Evolutionary conservation across 2,888 invertebrate species (phyloP).

Genomic region (Synanthedon formicaeformis): DNA sequence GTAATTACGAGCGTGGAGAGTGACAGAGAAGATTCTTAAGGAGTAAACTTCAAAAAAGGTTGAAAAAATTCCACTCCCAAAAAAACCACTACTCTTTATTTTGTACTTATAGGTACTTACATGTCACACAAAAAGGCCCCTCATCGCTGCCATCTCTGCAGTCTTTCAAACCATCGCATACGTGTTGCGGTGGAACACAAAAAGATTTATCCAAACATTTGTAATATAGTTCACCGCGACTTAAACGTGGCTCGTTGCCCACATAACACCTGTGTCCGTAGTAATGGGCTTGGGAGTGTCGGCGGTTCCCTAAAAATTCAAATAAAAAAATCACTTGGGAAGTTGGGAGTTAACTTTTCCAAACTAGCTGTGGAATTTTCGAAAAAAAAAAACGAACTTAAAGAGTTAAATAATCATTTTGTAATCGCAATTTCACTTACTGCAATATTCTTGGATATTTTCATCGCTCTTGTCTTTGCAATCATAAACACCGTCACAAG

Average conservation of each 20-base stretch:
- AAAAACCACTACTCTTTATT: too few species aligned
- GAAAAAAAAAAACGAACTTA: too few species aligned
- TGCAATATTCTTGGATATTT: constrained; percentile 62
- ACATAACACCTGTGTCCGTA: neutral
- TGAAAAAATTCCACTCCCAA: too few species aligned
- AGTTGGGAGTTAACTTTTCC: too few species aligned
- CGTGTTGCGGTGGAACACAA: constrained; percentile 73
- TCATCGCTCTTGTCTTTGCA: constrained; percentile 83
- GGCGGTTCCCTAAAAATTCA: too few species aligned
- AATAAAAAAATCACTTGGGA: too few species aligned
- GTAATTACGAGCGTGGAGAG: too few species aligned
- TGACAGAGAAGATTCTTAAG: too few species aligned
- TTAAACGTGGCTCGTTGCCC: neutral
- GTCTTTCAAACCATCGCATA: constrained; percentile 77
- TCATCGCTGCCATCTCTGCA: constrained; percentile 84
- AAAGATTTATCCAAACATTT: constrained; percentile 37
- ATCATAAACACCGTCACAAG: constrained; percentile 78
- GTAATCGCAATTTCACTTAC: constrained; percentile 30
- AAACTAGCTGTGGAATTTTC: too few species aligned
- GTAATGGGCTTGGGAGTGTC: neutral
- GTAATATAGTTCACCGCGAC: constrained; percentile 12
- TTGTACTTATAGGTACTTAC: constrained; percentile 17
- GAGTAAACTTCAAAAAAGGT: too few species aligned
- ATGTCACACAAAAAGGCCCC: constrained; percentile 43
- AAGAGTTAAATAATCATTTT: too few species aligned